These are phyloP conservation scores for Phrynocephalus vlangalii DNA, from an alignment of 2,797 vertebrate genomes.

Conservation along the genomic window DNA sequence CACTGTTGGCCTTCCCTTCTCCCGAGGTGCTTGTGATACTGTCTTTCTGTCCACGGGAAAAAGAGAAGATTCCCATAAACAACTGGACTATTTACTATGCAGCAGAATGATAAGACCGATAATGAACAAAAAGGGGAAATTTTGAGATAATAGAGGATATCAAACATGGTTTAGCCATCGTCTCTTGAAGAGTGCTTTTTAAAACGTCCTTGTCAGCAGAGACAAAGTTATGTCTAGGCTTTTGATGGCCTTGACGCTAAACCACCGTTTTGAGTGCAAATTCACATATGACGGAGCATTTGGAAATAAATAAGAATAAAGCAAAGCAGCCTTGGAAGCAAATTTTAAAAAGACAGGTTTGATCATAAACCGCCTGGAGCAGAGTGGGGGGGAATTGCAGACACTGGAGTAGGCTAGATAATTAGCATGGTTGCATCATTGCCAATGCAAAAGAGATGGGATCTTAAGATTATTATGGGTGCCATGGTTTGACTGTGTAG, in stretches of 20 bases:
- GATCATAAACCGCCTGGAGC: constrained; percentile 60
- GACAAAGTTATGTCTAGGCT: constrained; percentile 42
- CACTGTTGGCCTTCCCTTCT: neutral
- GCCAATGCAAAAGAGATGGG: constrained; percentile 56
- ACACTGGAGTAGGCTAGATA: constrained; percentile 52
- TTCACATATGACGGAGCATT: constrained; percentile 31
- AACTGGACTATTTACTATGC: neutral
- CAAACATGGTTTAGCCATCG: neutral
- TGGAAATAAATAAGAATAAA: constrained; percentile 25
- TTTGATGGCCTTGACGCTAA: constrained; percentile 32
- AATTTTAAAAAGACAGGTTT: constrained; percentile 60
- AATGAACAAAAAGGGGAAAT: fast-evolving
- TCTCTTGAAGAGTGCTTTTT: constrained; percentile 13
- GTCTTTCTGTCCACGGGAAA: neutral
- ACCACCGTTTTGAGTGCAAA: neutral
- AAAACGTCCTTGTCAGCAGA: constrained; percentile 39
- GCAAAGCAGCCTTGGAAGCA: neutral
- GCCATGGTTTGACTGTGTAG: constrained; percentile 27
- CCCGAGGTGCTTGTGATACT: no score
- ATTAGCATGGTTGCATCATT: constrained; percentile 65
- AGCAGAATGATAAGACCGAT: neutral
- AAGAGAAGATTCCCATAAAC: constrained; percentile 27
- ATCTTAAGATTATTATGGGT: constrained; percentile 44
- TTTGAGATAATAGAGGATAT: neutral
- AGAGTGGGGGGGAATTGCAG: constrained; percentile 42